Evolutionary conservation across 2,888 invertebrate species (phyloP), one percentile per base, ranked within the genome.

Genomic region (Tortricodes alternella): DNA sequence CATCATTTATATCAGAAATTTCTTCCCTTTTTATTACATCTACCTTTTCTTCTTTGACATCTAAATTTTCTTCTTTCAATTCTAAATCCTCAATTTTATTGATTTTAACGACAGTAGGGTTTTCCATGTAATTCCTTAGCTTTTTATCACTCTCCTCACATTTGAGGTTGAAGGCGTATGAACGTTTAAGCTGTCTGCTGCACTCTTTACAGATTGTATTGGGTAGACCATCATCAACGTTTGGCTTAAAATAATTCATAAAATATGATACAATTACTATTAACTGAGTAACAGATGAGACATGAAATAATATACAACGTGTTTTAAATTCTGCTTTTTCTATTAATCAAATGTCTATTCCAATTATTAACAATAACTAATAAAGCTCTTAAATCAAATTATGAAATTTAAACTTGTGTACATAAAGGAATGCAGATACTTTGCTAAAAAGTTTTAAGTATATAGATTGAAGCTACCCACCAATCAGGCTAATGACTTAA

Each of bases 181-280:
- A 68, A 41, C 76, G 71, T 65, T 86, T 89, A 0, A 90, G 68
- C 46, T 83, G 83, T 27, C 78, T 74, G 50, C 72, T 70, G 60
- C 90, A 90, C 16, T 84, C 84, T 61, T 85, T 89, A 59, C 90
- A 90, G 48, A 90, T 87, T 44, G 74, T 62, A 11, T 76, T 74
- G 1, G 90, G 90, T 23, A 90, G 61, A 41, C 84, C 80, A 62
- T 90, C 90, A 11, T 77, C 79, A 70, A 67, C 60, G 16, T 57
- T 62, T 7, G 82, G 84, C 89, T 89, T 65, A 8, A 77, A 71
- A 9, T 9, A 18, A n/a, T 44, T 52, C 27, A 46, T 66, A 63
- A 62, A 63, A 50, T 52, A 48, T 44, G 29, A 48, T 0, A n/a
- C 8, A n/a, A 27, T 9, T n/a, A 27, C 27, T 3, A 27, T 27